phyloP scores from a whole-genome alignment of 2,797 vertebrate species.

The Takifugu ocellatus region DNA sequence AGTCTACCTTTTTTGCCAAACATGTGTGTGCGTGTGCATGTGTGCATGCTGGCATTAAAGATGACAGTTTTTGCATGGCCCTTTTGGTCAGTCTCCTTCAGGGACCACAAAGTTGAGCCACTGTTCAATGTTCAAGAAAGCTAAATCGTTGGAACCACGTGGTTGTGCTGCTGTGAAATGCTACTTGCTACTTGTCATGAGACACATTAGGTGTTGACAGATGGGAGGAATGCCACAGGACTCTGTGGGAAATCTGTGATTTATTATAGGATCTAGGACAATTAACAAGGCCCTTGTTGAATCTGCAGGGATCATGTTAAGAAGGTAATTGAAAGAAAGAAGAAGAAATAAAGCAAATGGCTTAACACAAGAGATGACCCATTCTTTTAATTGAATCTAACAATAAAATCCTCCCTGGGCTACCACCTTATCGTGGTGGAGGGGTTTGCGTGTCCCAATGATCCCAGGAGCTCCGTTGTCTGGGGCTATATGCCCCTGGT shows the following conservation, averaged over 20 bases:
- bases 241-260: conserved; percentile 67
- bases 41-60: conserved; percentile 27
- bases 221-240: conserved; percentile 67
- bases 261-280: conserved; percentile 62
- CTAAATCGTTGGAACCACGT: conserved; percentile 59
- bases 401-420: too few species aligned
- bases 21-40: conserved; percentile 9
- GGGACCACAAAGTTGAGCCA: conserved; percentile 36
- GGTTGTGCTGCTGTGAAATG: conserved; percentile 58
- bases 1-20: too few species aligned
- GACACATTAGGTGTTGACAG: conserved; percentile 72
- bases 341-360: conserved; percentile 8
- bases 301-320: conserved; percentile 55
- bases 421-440: too few species aligned
- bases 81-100: conserved; percentile 35
- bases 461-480: too few species aligned
- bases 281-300: conserved; percentile 67
- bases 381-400: not conserved
- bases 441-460: too few species aligned
- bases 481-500: too few species aligned
- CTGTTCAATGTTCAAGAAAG: conserved; percentile 52
- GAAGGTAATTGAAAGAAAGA: conserved; percentile 36
- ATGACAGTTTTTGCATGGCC: conserved; percentile 47
- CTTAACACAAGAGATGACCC: not conserved
- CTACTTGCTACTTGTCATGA: conserved; percentile 60